These are phyloP conservation scores for Galeopsomyia nigrocyanea DNA, from an alignment of 2,888 invertebrate genomes.

Conservation along the genomic window DNA sequence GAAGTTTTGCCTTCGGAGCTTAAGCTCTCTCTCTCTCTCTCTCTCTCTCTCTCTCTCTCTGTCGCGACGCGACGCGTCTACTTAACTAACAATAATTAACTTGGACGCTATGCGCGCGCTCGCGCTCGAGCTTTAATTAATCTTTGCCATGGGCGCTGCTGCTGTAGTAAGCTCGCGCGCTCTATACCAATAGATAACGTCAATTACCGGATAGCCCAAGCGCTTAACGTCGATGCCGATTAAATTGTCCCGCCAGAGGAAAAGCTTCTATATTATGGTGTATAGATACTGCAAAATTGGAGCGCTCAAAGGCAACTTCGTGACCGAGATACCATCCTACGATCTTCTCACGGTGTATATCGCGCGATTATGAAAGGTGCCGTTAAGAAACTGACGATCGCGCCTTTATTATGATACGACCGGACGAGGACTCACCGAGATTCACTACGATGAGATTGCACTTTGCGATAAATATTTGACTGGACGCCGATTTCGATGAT, in stretches of 20 bases:
- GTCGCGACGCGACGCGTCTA: slow-evolving; percentile 40
- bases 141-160: slow-evolving; percentile 26
- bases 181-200: slow-evolving; percentile 43
- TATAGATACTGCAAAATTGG: slow-evolving; percentile 10
- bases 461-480: too few species aligned
- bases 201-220: slow-evolving; percentile 38
- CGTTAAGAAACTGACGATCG: background rate
- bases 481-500: too few species aligned
- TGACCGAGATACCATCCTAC: slow-evolving; percentile 36
- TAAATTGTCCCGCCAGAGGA: slow-evolving; percentile 31
- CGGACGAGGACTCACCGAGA: too few species aligned
- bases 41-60: background rate
- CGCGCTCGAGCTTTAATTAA: slow-evolving; percentile 50
- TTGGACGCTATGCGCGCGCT: slow-evolving; percentile 23
- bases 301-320: slow-evolving; percentile 14
- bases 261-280: too few species aligned
- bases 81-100: slow-evolving; percentile 54
- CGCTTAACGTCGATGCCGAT: slow-evolving; percentile 40
- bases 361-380: slow-evolving; percentile 44
- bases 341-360: slow-evolving; percentile 44
- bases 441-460: too few species aligned
- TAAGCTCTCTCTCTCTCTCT: slow-evolving; percentile 12
- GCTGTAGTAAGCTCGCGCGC: too few species aligned
- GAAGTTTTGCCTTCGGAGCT: slow-evolving; percentile 48
- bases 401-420: background rate